Percentiles rank a stretch among this genome's conserved stretches.
phyloP scores from a whole-genome alignment of 2,888 invertebrate genomes.

The Chorisops tibialis region DNA sequence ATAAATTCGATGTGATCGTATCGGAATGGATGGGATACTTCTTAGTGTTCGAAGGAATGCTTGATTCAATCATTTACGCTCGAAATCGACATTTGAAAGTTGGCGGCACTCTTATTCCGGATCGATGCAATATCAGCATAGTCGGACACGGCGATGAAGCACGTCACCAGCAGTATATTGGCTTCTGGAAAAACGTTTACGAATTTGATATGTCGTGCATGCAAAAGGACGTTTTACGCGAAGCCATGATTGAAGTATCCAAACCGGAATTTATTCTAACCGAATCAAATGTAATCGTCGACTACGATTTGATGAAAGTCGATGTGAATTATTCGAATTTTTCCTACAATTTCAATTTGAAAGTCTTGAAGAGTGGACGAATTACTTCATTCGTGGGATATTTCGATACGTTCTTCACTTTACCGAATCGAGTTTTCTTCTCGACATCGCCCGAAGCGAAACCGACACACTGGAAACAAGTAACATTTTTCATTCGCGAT shows the following conservation, averaged over 20 bases:
- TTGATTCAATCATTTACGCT: conserved; percentile 88
- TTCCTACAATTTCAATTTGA: conserved; percentile 65
- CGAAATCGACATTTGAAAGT: conserved; percentile 75
- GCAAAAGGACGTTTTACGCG: conserved; percentile 77
- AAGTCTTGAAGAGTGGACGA: conserved; percentile 61
- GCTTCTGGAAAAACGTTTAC: conserved; percentile 91
- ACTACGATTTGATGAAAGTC: conserved; percentile 75
- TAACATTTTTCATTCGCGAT: conserved; percentile 72
- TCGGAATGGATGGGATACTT: conserved; percentile 99
- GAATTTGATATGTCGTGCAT: conserved; percentile 92
- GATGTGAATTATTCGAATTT: conserved; percentile 70
- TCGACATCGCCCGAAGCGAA: conserved; percentile 65
- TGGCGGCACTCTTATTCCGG: conserved; percentile 78
- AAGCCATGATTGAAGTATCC: conserved; percentile 68
- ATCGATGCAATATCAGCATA: conserved; percentile 76
- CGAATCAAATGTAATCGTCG: conserved; percentile 61
- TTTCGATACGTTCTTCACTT: conserved; percentile 83
- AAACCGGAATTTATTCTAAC: conserved; percentile 63
- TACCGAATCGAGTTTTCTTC: conserved; percentile 60
- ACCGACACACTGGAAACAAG: conserved; percentile 82
- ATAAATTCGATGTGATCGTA: conserved; percentile 85
- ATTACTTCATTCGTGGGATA: conserved; percentile 84
- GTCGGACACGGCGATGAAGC: conserved; percentile 75
- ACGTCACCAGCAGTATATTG: conserved; percentile 68
- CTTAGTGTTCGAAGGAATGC: conserved; percentile 92